Conservation (phyloP, 2,113 vertebrate species). For the Charina bottae region DNA sequence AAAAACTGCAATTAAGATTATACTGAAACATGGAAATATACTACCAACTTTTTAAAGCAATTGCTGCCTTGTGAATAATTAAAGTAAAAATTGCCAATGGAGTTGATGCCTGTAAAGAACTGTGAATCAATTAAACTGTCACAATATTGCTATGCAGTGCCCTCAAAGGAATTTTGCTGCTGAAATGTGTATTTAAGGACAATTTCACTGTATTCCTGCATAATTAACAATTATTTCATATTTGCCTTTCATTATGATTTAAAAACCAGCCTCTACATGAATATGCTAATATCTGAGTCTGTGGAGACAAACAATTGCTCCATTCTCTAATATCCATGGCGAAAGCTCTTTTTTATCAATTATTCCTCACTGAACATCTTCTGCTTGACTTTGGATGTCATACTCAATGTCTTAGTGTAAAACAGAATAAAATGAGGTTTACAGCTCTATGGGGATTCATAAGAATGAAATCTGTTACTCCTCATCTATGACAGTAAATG, state of each 20-base stretch:
- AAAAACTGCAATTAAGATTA: slow-evolving; percentile 17
- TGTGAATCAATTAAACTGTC: slow-evolving; percentile 29
- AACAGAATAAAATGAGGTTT: slow-evolving; percentile 52
- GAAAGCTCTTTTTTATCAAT: slow-evolving; percentile 48
- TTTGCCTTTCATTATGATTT: slow-evolving; percentile 46
- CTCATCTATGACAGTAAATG: slow-evolving; percentile 68
- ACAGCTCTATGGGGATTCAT: slow-evolving; percentile 63
- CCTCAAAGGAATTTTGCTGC: slow-evolving; percentile 13
- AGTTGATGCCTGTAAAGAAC: slow-evolving; percentile 6
- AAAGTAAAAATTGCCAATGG: slow-evolving; percentile 20
- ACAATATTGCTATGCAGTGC: slow-evolving; percentile 23
- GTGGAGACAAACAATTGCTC: slow-evolving; percentile 42
- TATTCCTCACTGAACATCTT: slow-evolving; percentile 62
- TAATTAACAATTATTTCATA: slow-evolving; percentile 48
- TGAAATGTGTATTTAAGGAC: slow-evolving; percentile 12
- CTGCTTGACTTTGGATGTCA: slow-evolving; percentile 53
- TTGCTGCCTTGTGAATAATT: slow-evolving; percentile 24
- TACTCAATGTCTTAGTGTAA: slow-evolving; percentile 53
- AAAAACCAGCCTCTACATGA: slow-evolving; percentile 55
- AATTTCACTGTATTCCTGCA: slow-evolving; percentile 10
- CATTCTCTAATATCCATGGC: slow-evolving; percentile 44
- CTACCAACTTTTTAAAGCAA: slow-evolving; percentile 11
- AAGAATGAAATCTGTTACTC: slow-evolving; percentile 66
- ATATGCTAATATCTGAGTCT: slow-evolving; percentile 52
- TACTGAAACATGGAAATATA: slow-evolving; percentile 8